phyloP scores from a whole-genome alignment of 2,113 vertebrate species.

The Hyaena hyaena region DNA sequence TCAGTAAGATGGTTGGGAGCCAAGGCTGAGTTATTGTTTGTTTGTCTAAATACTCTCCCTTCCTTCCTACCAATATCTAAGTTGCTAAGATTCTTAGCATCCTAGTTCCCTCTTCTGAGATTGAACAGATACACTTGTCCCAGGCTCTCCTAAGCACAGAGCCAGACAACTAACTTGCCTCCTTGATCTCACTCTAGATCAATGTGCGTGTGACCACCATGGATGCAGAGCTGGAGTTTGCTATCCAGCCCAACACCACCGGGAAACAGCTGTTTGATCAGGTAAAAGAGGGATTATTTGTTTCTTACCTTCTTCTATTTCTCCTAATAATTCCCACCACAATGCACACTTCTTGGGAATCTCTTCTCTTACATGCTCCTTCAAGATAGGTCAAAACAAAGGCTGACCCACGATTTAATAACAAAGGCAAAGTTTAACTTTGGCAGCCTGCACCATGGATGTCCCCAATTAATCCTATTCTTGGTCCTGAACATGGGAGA shows the following conservation, averaged over 20 bases:
- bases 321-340: neutral
- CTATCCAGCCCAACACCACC: slow-evolving; percentile 97
- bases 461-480: neutral
- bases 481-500: neutral
- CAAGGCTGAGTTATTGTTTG: neutral
- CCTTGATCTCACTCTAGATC: slow-evolving; percentile 88
- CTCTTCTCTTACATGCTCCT: neutral
- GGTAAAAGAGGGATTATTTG: slow-evolving; percentile 82
- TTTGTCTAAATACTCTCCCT: neutral
- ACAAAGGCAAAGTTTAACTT: slow-evolving; percentile 50
- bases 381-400: slow-evolving; percentile 29
- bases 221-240: slow-evolving; percentile 99
- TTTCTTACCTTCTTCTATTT: neutral
- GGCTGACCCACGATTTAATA: neutral
- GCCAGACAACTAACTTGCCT: slow-evolving; percentile 36
- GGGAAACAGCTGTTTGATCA: slow-evolving; percentile 99
- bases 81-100: slow-evolving; percentile 33
- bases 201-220: slow-evolving; percentile 97
- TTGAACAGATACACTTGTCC: slow-evolving; percentile 36
- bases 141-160: slow-evolving; percentile 5
- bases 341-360: slow-evolving; percentile 12
- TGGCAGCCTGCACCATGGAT: neutral
- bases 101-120: neutral
- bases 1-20: neutral
- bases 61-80: slow-evolving; percentile 17